Base-by-base conservation (phyloP, 2,113 vertebrate species). In the Archilochus colubris region DNA sequence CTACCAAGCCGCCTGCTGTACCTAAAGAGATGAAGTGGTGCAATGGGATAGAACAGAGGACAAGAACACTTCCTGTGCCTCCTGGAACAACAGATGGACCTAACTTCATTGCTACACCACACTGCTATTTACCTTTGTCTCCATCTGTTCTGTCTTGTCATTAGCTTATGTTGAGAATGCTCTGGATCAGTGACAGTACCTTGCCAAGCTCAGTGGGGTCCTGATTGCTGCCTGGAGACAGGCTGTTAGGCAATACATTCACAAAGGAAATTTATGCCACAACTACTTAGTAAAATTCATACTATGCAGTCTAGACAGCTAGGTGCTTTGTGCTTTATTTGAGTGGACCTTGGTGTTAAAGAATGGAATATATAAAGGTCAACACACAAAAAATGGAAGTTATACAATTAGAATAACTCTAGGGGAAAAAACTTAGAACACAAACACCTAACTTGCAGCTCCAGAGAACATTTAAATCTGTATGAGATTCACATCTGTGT, bases 101-200 rank as follows among this genome's bases (percentile, higher is more conserved):
- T 63, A 88, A 70, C 78, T 94, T 77, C 93, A 69, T 74, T 77
- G 88, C 85, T 88, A 85, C 79, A 88, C 50, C 54, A 38, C 67
- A 66, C 67, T 6, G 20, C 75, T 93, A 89, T 96, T 93, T 95
- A 82, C 96, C 92, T 96, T 95, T 89, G 85, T 85, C 79, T 93
- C 95, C 90, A 94, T 96, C 95, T 96, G 96, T 73, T 95, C 92
- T 73, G 43, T 89, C 70, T 91, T 96, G 96, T 93, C 80, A 53
- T 54, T 66, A 93, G 81, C 80, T 95, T 92, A 89, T 96, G 95
- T 83, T 93, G 79, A 86, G 76, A 95, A 86, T 75, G 44, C 91
- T 92, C 80, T 91, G 92, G 86, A 91, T 95, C 88, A 91, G 80
- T 31, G 13, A 86, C 61, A 91, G 73, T 57, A 84, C 61, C 83